phyloP scores from a whole-genome alignment of 2,888 invertebrate species.

The Archips crataeganus region DNA sequence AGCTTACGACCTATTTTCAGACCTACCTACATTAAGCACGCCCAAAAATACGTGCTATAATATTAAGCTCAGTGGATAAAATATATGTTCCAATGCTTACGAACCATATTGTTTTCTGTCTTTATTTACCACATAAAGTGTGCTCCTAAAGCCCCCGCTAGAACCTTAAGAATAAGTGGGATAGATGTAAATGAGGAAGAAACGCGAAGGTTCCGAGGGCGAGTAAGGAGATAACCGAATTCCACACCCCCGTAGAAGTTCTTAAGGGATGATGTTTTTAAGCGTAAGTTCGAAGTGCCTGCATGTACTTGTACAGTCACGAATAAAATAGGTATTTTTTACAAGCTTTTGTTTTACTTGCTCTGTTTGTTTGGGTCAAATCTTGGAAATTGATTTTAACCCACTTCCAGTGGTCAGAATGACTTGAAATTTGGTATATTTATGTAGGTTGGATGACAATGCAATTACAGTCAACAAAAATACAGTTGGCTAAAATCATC shows the following conservation, averaged over 20 bases:
- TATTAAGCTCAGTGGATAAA: background rate
- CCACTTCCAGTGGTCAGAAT: too few species aligned
- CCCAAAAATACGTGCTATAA: too few species aligned
- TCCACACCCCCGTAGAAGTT: slow-evolving; percentile 20
- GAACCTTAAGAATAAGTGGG: slow-evolving; percentile 17
- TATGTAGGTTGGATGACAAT: too few species aligned
- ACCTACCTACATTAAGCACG: too few species aligned
- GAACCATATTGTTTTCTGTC: background rate
- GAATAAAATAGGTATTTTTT: background rate
- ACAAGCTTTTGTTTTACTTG: too few species aligned
- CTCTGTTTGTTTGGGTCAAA: too few species aligned
- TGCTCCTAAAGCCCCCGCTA: background rate
- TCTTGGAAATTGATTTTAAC: too few species aligned
- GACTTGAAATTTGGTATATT: too few species aligned
- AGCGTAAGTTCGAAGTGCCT: slow-evolving; percentile 16
- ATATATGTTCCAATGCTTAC: background rate
- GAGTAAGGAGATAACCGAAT: slow-evolving; percentile 28
- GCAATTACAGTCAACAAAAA: too few species aligned
- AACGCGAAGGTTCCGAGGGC: slow-evolving; percentile 7
- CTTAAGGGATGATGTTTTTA: slow-evolving; percentile 34
- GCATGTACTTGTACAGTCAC: slow-evolving; percentile 8
- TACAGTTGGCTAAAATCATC: too few species aligned
- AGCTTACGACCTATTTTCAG: too few species aligned
- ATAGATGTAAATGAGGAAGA: slow-evolving; percentile 24
- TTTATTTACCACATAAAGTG: background rate